phyloP scores from a whole-genome alignment of 2,113 vertebrate species.

The Sinocyclocheilus rhinocerous region DNA sequence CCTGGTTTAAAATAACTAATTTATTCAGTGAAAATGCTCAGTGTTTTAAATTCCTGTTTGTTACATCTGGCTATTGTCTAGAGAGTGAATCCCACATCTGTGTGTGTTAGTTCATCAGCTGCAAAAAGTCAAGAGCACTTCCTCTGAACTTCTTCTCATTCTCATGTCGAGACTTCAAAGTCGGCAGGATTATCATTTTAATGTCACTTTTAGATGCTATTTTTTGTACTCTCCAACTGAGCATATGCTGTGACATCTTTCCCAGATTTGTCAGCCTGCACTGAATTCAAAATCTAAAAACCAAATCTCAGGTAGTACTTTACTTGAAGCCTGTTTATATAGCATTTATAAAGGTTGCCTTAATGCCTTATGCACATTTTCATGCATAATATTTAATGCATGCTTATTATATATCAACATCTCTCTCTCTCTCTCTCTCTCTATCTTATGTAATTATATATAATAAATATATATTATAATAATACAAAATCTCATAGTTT shows the following conservation, averaged over 20 bases:
- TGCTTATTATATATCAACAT: too few species aligned
- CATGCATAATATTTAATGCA: neutral
- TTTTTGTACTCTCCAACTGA: neutral
- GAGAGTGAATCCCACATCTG: constrained; percentile 45
- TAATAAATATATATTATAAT: too few species aligned
- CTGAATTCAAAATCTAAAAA: neutral
- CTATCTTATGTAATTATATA: too few species aligned
- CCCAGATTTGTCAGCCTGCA: neutral
- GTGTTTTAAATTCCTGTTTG: constrained; percentile 43
- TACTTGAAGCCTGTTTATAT: neutral
- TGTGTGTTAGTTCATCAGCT: constrained; percentile 41
- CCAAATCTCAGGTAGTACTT: neutral
- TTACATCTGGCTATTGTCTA: constrained; percentile 13
- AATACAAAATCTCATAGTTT: too few species aligned
- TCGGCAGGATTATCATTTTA: constrained; percentile 15
- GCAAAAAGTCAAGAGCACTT: constrained; percentile 12
- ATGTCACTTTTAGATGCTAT: constrained; percentile 5
- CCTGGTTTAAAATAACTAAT: constrained; percentile 54
- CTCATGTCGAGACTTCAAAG: constrained; percentile 28
- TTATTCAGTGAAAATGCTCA: constrained; percentile 42
- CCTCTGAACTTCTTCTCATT: constrained; percentile 11
- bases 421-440: too few species aligned
- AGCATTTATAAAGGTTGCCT: neutral
- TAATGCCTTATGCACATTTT: neutral
- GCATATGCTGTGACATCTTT: constrained; percentile 3